These are phyloP conservation scores for Physella acuta DNA, from an alignment of 1,140 invertebrate species.

Conservation along the genomic window DNA sequence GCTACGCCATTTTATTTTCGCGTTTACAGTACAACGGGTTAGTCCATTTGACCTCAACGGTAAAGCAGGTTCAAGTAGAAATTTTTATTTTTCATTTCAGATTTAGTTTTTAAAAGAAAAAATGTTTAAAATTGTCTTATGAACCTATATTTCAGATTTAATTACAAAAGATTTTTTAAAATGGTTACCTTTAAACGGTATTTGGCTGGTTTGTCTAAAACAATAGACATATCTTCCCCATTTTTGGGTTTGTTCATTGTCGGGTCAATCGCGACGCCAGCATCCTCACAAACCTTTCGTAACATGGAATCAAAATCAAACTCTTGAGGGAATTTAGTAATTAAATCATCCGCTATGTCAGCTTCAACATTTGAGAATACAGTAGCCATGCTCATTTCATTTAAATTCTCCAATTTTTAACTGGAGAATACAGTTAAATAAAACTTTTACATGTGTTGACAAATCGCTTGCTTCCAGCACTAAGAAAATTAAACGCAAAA, in stretches of 20 bases:
- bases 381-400: slow-evolving; percentile 18
- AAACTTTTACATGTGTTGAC: slow-evolving; percentile 12
- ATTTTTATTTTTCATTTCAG: too few relatives aligned
- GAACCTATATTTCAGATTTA: not conserved
- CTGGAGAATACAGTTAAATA: not conserved
- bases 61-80: too few relatives aligned
- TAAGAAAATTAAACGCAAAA: not conserved
- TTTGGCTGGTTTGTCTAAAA: not conserved
- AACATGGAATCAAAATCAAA: slow-evolving; percentile 33
- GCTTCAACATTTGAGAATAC: slow-evolving; percentile 31
- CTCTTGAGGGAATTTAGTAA: slow-evolving; percentile 24
- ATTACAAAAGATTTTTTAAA: not conserved
- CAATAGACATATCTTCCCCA: not conserved
- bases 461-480: slow-evolving; percentile 26
- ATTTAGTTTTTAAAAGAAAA: too few relatives aligned
- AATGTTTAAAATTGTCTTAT: not conserved
- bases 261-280: slow-evolving; percentile 21
- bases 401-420: not conserved
- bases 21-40: slow-evolving; percentile 13
- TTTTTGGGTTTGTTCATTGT: not conserved
- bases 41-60: not conserved
- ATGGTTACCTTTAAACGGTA: not conserved
- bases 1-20: slow-evolving; percentile 20
- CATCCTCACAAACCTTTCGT: slow-evolving; percentile 26
- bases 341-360: slow-evolving; percentile 25